Conservation (phyloP, 2,888 invertebrate genomes). For the Ernsta delagoae region DNA sequence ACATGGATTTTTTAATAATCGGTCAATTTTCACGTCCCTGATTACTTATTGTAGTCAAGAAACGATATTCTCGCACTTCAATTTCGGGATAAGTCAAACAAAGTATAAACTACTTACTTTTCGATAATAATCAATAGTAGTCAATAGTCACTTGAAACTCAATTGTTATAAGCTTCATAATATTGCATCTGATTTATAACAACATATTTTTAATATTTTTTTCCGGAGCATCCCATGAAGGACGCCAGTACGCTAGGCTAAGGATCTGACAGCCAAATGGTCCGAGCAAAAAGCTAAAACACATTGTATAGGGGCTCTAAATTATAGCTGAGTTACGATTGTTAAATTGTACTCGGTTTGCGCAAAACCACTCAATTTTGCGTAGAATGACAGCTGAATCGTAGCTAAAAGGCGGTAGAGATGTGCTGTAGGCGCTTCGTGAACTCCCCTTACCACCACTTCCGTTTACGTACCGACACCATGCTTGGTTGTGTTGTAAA, state of each 20-base stretch:
- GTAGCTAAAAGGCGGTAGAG: background rate
- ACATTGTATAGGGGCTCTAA: background rate
- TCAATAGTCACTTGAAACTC: too few species aligned
- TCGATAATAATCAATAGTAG: too few species aligned
- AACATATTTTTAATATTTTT: background rate
- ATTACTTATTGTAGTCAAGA: too few species aligned
- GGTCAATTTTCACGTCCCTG: too few species aligned
- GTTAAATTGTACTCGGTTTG: constrained; percentile 1
- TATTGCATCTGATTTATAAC: too few species aligned
- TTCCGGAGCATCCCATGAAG: background rate
- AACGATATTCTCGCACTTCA: too few species aligned
- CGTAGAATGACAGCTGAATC: background rate
- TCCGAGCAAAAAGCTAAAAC: background rate
- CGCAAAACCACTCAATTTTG: constrained; percentile 5
- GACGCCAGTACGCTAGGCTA: background rate
- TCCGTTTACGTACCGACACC: background rate
- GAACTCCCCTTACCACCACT: background rate
- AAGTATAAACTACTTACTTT: too few species aligned
- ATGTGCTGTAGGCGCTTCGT: background rate
- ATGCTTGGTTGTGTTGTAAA: too few species aligned
- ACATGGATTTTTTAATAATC: too few species aligned
- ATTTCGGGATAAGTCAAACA: too few species aligned
- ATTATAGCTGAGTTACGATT: background rate
- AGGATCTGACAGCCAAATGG: background rate
- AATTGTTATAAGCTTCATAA: too few species aligned